These are phyloP conservation scores for Drosophila tripunctata DNA, from an alignment of 2,888 invertebrate species.

Conservation along the genomic window DNA sequence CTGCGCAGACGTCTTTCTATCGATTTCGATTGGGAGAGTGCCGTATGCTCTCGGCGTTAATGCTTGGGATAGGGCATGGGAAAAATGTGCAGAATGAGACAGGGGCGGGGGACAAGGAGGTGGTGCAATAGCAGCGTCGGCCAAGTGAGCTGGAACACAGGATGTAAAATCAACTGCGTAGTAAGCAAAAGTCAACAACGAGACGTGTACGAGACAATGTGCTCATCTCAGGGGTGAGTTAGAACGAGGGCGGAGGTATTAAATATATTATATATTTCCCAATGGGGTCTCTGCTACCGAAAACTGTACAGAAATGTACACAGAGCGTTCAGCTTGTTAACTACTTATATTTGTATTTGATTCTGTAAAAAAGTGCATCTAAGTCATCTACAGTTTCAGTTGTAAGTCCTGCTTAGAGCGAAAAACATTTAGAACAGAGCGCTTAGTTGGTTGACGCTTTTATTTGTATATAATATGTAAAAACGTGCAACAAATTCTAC, in stretches of 20 bases:
- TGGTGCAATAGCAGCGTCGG: background rate
- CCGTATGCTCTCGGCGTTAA: constrained; percentile 22
- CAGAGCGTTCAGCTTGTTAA: too few species aligned
- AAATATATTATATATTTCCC: background rate
- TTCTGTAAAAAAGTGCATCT: too few species aligned
- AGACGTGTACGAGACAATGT: constrained; percentile 37
- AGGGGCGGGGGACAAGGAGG: background rate
- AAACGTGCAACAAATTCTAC: too few species aligned
- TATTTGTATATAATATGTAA: too few species aligned
- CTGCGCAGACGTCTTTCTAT: constrained; percentile 65
- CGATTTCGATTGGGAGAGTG: constrained; percentile 40
- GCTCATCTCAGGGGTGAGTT: constrained; percentile 11
- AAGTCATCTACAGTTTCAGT: too few species aligned
- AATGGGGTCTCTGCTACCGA: too few species aligned
- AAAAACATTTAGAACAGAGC: too few species aligned
- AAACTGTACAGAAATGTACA: too few species aligned
- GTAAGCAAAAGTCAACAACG: constrained; percentile 70
- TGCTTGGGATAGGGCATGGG: constrained; percentile 67
- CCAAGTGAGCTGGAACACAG: constrained; percentile 33
- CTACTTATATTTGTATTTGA: too few species aligned
- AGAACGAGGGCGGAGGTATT: background rate
- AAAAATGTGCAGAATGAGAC: constrained; percentile 7
- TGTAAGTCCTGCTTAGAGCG: too few species aligned
- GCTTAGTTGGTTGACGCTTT: too few species aligned
- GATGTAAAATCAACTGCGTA: constrained; percentile 76